Evolutionary conservation across 2,113 vertebrate species (phyloP).

Genomic region (Perca fluviatilis): DNA sequence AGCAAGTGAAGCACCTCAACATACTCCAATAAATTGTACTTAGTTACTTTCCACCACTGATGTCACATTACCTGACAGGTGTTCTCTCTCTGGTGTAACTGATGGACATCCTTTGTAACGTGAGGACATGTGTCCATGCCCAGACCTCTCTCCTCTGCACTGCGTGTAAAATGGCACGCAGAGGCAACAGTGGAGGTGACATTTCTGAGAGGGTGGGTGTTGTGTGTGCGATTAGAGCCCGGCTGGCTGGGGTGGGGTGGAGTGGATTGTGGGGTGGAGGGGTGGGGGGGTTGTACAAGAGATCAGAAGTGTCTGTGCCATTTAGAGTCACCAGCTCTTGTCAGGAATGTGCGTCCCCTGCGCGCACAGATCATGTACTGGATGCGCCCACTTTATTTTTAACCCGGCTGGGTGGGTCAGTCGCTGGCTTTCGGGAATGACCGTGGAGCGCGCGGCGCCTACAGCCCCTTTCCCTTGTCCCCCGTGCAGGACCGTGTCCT

Average conservation of each 20-base stretch:
- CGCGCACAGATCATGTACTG: slow-evolving; percentile 75
- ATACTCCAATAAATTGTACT: background rate
- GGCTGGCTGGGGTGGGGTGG: slow-evolving; percentile 40
- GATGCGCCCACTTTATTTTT: slow-evolving; percentile 85
- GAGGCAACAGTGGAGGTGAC: slow-evolving; percentile 58
- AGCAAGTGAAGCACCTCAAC: background rate
- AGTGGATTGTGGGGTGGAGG: background rate
- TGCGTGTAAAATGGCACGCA: slow-evolving; percentile 15
- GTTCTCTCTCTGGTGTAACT: background rate
- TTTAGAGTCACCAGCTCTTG: slow-evolving; percentile 83
- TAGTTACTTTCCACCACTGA: background rate
- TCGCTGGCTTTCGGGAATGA: slow-evolving; percentile 78
- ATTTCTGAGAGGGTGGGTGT: slow-evolving; percentile 56
- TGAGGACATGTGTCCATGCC: background rate
- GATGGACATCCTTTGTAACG: background rate
- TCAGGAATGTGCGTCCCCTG: slow-evolving; percentile 83
- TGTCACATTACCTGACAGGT: slow-evolving; percentile 9
- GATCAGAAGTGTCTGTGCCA: slow-evolving; percentile 80
- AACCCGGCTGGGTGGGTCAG: slow-evolving; percentile 84
- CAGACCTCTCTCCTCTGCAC: background rate
- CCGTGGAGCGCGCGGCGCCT: slow-evolving; percentile 67
- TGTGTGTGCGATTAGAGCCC: slow-evolving; percentile 62
- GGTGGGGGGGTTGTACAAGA: slow-evolving; percentile 15
- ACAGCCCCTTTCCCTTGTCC: slow-evolving; percentile 63
- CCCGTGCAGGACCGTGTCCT: slow-evolving; percentile 53